These are phyloP conservation scores for Crocodylus rhombifer DNA, from an alignment of 2,797 vertebrate species.

Conservation along the genomic window DNA sequence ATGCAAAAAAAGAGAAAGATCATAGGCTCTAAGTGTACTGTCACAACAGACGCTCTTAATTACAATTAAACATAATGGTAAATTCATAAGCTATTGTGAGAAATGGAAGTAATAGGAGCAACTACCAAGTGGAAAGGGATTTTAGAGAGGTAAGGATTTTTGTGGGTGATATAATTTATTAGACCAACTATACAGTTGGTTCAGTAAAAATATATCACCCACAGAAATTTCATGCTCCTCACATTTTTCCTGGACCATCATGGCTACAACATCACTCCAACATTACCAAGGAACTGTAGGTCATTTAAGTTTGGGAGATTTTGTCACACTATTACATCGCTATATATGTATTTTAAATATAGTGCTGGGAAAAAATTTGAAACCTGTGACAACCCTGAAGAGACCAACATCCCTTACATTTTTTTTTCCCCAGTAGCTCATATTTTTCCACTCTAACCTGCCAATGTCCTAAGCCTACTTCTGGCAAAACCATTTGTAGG, in stretches of 20 bases:
- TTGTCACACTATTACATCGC: not conserved
- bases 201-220: no score
- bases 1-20: accelerated
- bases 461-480: not conserved
- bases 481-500: not conserved
- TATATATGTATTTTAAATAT: not conserved
- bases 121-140: not conserved
- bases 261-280: no score
- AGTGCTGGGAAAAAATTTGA: not conserved
- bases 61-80: not conserved
- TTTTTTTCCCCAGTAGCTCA: accelerated
- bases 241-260: no score
- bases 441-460: not conserved
- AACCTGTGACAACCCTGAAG: accelerated
- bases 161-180: no score
- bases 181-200: no score
- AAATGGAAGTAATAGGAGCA: not conserved
- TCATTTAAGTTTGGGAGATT: not conserved
- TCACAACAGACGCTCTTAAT: not conserved
- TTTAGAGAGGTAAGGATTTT: not conserved
- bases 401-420: not conserved
- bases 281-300: no score
- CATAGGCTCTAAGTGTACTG: not conserved
- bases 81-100: not conserved
- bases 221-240: no score